phyloP scores from a whole-genome alignment of 2,888 invertebrate species.

The Caenorhabditis sp. region DNA sequence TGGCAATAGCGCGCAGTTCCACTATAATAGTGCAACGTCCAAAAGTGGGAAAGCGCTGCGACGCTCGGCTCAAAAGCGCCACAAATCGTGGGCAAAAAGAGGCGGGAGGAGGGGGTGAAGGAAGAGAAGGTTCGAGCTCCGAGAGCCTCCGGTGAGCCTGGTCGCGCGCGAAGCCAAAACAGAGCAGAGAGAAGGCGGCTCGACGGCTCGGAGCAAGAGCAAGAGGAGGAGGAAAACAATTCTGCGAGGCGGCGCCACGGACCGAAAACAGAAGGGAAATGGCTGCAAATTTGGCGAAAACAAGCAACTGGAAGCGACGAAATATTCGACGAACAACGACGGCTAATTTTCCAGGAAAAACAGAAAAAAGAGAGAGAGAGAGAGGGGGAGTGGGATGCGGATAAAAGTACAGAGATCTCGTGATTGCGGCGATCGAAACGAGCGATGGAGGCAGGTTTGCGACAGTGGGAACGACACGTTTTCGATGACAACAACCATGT shows the following conservation, averaged over 20 bases:
- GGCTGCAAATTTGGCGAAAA: constrained; percentile 32
- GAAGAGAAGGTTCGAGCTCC: not conserved
- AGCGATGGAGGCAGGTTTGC: not conserved
- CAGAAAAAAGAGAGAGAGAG: not conserved
- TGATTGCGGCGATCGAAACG: not conserved
- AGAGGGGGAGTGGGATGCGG: not conserved
- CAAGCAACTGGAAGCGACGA: constrained; percentile 6
- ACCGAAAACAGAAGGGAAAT: constrained; percentile 17
- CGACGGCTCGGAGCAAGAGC: not conserved
- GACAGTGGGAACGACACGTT: not conserved
- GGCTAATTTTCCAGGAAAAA: not conserved
- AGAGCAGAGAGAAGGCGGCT: constrained; percentile 13
- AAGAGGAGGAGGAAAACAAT: constrained; percentile 10
- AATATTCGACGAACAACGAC: constrained; percentile 7
- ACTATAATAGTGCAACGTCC: constrained; percentile 6
- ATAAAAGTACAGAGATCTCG: constrained; percentile 9
- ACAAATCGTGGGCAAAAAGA: constrained; percentile 4
- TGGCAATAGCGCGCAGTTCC: not conserved
- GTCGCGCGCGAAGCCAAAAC: constrained; percentile 6
- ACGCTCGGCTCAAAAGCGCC: constrained; percentile 2
- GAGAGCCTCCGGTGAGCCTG: constrained; percentile 5
- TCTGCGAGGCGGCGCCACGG: constrained; percentile 10
- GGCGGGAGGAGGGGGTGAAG: no score
- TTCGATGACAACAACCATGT: not conserved
- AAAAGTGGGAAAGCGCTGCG: constrained; percentile 2